Conservation (phyloP, 2,888 invertebrate species). For the Dyspetes luteomarginatus region DNA sequence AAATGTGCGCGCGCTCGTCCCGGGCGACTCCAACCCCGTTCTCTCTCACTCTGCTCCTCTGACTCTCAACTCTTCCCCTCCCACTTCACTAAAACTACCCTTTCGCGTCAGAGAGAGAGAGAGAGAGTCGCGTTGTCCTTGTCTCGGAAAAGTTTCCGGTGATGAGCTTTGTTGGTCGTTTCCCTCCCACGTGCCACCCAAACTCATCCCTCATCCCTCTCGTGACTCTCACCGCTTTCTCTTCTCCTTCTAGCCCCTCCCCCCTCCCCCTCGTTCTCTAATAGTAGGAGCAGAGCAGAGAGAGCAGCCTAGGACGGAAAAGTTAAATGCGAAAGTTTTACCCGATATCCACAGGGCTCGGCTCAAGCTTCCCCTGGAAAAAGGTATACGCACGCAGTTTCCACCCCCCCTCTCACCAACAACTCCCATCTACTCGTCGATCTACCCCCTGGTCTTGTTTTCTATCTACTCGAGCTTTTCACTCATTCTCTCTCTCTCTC, state of each 20-base stretch:
- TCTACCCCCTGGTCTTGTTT: neutral
- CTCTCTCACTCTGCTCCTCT: constrained; percentile 49
- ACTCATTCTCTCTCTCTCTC: neutral
- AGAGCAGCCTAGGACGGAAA: constrained; percentile 77
- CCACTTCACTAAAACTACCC: too few species aligned
- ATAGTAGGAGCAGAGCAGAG: neutral
- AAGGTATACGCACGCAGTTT: constrained; percentile 72
- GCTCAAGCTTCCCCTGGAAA: constrained; percentile 69
- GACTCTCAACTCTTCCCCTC: constrained; percentile 58
- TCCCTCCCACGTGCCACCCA: constrained; percentile 69
- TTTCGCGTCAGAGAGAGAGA: constrained; percentile 52
- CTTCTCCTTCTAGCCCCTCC: constrained; percentile 36
- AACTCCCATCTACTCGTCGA: constrained; percentile 6
- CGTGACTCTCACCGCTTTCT: constrained; percentile 45
- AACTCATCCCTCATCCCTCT: constrained; percentile 15
- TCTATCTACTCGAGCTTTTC: constrained; percentile 2
- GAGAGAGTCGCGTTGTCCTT: too few species aligned
- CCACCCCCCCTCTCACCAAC: constrained; percentile 4
- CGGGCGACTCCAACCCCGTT: constrained; percentile 51
- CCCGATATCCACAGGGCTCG: constrained; percentile 79
- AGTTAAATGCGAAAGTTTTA: constrained; percentile 83
- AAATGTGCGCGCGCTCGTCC: constrained; percentile 44
- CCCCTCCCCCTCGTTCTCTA: neutral
- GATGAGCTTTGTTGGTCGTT: constrained; percentile 83
- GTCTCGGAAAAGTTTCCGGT: constrained; percentile 81